Percentiles rank a stretch among this genome's conserved stretches.
These are phyloP conservation scores for Manis crassicaudata DNA, from an alignment of 2,797 vertebrate species.

Conservation along the genomic window DNA sequence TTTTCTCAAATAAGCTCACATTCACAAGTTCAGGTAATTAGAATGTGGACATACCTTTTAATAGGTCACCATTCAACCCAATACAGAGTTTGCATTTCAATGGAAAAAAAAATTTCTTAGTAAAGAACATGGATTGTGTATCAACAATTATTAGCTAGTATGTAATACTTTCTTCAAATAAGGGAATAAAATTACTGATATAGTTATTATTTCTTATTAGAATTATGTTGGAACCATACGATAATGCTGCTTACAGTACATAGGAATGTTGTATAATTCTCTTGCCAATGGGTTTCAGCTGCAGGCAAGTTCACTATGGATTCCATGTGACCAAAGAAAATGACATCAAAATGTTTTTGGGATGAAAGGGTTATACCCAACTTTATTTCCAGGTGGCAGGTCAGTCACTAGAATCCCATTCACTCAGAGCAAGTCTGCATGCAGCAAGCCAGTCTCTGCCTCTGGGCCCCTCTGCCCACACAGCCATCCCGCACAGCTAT, in stretches of 20 bases:
- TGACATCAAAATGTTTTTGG: too few relatives aligned
- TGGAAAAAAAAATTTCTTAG: not conserved
- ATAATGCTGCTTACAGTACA: not conserved
- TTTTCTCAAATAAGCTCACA: not conserved
- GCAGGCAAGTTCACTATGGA: too few relatives aligned
- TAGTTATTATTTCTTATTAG: not conserved
- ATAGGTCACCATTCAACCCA: not conserved
- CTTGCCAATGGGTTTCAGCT: too few relatives aligned
- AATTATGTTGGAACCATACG: not conserved
- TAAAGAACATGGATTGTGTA: not conserved
- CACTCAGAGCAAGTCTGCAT: too few relatives aligned
- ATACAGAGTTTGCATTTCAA: not conserved
- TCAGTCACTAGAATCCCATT: too few relatives aligned
- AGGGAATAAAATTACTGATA: not conserved
- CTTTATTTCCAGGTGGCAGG: too few relatives aligned
- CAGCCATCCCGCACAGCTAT: too few relatives aligned
- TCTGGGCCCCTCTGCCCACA: too few relatives aligned
- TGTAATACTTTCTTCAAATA: not conserved
- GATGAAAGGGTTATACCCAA: too few relatives aligned
- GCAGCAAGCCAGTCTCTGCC: too few relatives aligned
- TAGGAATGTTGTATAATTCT: not conserved
- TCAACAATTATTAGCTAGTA: not conserved
- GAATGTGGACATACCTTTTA: not conserved
- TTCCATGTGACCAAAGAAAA: too few relatives aligned
- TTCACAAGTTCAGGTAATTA: not conserved